Evolutionary conservation across 2,113 vertebrate species (phyloP), one percentile per base, ranked within the genome.

Genomic region (Phalacrocorax aristotelis): DNA sequence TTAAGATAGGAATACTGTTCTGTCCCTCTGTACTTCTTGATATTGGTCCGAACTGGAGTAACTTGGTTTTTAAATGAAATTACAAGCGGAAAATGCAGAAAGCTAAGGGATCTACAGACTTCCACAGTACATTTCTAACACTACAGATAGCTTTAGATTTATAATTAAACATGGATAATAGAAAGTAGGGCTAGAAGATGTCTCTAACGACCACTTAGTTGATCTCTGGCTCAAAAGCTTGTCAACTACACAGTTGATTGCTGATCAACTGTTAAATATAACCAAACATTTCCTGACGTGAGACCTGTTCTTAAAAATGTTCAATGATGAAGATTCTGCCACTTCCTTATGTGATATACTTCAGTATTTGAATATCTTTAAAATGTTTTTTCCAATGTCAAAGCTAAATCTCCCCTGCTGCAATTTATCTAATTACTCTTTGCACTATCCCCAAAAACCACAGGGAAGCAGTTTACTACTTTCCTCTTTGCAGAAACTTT

Each of bases 341-440:
- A 6, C 22, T 83, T 85, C 30, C 29, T 85, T 52, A 26, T 29
- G 22, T 65, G 38, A 34, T 34, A 25, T 25, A 65, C 68, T 72
- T 88, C 49, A 64, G 30, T 54, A 52, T 78, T 60, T 93, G 40
- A 79, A 32, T 23, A 52, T 44, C 20, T 72, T 76, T 76, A 85
- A 85, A 76, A 19, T 55, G 15, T 72, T 80, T 13, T 69, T 90
- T 95, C 40, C 44, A 65, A 25, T 61, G 71, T 44, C 70, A 72
- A 87, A 91, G 32, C 27, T 64, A 76, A 88, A 93, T 92, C 9
- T 95, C 48, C 49, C 58, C 75, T 93, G 66, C 57, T 86, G 54
- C n/a, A 83, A 61, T 61, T 91, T 90, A 69, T 72, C 44, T 92
- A 80, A 90, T 92, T 96, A 83, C 30, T 88, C 38, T 55, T 90